phyloP scores from a whole-genome alignment of 2,113 vertebrate species.

The Anhinga anhinga region DNA sequence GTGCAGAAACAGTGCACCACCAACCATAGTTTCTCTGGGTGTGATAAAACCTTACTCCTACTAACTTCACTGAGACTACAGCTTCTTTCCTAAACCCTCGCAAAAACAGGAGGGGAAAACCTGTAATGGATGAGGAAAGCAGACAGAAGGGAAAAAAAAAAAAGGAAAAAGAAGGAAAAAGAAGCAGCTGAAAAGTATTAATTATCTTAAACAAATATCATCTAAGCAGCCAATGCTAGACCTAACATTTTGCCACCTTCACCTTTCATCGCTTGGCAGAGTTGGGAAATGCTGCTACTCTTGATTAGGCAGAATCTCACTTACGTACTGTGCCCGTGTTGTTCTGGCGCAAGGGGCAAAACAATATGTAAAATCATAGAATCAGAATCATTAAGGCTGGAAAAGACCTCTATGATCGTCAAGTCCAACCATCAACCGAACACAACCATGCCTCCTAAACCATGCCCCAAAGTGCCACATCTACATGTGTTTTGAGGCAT shows the following conservation, averaged over 20 bases:
- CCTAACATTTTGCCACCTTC: neutral
- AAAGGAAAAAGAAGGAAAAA: accelerated
- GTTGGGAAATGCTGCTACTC: neutral
- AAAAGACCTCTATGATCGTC: too few relatives aligned
- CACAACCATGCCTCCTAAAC: too few relatives aligned
- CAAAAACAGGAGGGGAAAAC: neutral
- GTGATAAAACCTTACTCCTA: neutral
- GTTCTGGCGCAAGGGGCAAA: neutral
- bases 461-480: too few relatives aligned
- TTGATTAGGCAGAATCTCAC: neutral
- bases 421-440: too few relatives aligned
- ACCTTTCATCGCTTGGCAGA: neutral
- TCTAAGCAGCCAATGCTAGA: neutral
- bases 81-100: neutral
- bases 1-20: neutral
- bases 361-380: neutral
- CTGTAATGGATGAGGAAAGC: neutral
- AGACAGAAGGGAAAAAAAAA: accelerated
- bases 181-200: neutral
- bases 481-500: too few relatives aligned
- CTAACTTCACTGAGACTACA: neutral
- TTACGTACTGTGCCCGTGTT: too few relatives aligned
- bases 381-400: too few relatives aligned
- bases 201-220: neutral
- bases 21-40: neutral